Base-by-base conservation (phyloP, 37 sponge, comb jelly and placozoan genomes). In the Agelas oroides region DNA sequence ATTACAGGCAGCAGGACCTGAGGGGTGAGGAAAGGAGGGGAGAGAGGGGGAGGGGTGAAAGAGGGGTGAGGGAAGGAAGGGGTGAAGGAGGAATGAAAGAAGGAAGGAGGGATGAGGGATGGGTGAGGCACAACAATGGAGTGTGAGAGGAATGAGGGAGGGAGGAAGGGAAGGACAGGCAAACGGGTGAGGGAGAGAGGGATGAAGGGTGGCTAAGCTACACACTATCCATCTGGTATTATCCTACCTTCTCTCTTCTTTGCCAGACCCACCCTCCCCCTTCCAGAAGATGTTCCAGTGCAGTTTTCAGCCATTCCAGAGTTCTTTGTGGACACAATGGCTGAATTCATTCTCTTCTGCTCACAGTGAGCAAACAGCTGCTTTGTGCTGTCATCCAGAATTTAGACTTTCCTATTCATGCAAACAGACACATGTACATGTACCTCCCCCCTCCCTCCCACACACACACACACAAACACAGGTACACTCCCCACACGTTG, bases 271-370 rank as follows among this genome's bases (percentile, higher is more conserved):
- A 34, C 35, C 3, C 72, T 85, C 21, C 82, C 86, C 33, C 40
- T 76, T 33, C 65, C 79, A 1, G 46, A 79, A 0, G 81, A 75
- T 33, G 70, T 84, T 46, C 93, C 93, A 13, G 18, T 78, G 24
- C 68, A 71, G 11, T 92, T 97, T 82, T 85, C 91, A 30, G 71
- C 88, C 24, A 41, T 98, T 11, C 98, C 98, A 6, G 96, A 98
- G 86, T 98, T 81, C 87, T 90, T 87, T 63, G 58, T 96, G 65
- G 92, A 96, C 33, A 93, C 94, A 74, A 92, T 94, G 34, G 86
- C 86, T 36, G 99, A 98, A 60, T 91, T 94, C 38, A 27, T 94
- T 15, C 56, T 94, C 34, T 89, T 92, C 62, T 69, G 81, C 46
- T 32, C 88, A 33, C 73, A 86, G 93, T 87, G 33, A 70, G 82